Percentiles rank a stretch among this genome's conserved stretches.
phyloP scores from a whole-genome alignment of 2,113 vertebrate genomes.

The Carettochelys insculpta region DNA sequence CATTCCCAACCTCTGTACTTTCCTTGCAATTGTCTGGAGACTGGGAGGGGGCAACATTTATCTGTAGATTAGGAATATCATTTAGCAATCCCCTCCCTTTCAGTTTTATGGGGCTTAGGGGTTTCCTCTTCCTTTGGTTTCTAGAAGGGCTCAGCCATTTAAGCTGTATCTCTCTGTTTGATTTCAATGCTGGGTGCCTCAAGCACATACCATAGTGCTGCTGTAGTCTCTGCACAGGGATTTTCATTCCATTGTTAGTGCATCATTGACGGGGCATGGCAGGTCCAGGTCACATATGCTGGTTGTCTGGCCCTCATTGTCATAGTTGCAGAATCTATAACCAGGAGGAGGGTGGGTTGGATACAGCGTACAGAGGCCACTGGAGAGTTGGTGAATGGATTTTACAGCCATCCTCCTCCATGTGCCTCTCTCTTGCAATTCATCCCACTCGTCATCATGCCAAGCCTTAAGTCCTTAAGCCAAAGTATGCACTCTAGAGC shows the following conservation, averaged over 20 bases:
- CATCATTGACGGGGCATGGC: background rate
- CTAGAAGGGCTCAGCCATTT: background rate
- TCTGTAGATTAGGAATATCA: background rate
- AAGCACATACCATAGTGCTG: background rate
- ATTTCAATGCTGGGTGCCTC: background rate
- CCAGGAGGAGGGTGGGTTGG: background rate
- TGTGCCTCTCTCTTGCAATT: background rate
- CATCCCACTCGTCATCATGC: background rate
- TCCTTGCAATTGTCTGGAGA: background rate
- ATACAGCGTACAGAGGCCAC: background rate
- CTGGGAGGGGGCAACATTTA: background rate
- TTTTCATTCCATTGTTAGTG: background rate
- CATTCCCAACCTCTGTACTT: background rate
- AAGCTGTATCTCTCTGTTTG: background rate
- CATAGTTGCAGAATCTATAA: background rate
- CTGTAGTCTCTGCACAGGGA: background rate
- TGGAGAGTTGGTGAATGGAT: background rate
- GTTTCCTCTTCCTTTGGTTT: background rate
- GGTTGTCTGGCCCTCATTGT: background rate
- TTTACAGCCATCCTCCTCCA: background rate
- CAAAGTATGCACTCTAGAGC: background rate
- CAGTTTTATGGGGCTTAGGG: background rate
- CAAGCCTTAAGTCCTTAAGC: background rate
- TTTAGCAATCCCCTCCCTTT: background rate
- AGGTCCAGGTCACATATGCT: background rate